phyloP scores from a whole-genome alignment of 2,888 invertebrate species.

The Tenthredo scrophulariae region DNA sequence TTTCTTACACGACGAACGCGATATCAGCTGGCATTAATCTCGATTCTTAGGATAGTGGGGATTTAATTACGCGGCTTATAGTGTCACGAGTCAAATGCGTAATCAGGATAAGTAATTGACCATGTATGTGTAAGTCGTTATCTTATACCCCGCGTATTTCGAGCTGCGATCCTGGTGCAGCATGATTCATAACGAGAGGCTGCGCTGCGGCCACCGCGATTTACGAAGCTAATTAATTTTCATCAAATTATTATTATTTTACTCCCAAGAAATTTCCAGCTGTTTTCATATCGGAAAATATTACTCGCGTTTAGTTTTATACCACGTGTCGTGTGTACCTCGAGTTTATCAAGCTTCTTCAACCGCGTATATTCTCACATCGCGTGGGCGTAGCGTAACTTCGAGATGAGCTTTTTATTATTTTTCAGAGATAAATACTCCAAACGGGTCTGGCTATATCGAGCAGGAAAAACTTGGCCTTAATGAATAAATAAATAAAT shows the following conservation, averaged over 20 bases:
- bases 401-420: not conserved
- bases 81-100: not conserved
- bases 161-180: not conserved
- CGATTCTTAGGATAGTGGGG: not conserved
- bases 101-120: not conserved
- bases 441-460: not conserved
- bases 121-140: not conserved
- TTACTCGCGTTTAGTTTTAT: not conserved
- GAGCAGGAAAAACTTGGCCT: not conserved
- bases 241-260: not conserved
- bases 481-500: not conserved
- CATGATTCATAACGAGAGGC: not conserved
- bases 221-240: not conserved
- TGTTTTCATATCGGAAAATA: not conserved
- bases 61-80: not conserved
- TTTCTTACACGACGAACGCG: not conserved
- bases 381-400: constrained; percentile 11
- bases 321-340: not conserved
- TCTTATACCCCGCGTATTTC: not conserved
- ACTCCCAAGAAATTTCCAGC: not conserved
- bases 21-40: constrained; percentile 4
- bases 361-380: not conserved
- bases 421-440: not conserved
- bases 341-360: not conserved
- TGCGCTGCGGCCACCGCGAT: not conserved